These are phyloP conservation scores for Drosophila kanapiae DNA, from an alignment of 1,140 invertebrate genomes.

Conservation along the genomic window DNA sequence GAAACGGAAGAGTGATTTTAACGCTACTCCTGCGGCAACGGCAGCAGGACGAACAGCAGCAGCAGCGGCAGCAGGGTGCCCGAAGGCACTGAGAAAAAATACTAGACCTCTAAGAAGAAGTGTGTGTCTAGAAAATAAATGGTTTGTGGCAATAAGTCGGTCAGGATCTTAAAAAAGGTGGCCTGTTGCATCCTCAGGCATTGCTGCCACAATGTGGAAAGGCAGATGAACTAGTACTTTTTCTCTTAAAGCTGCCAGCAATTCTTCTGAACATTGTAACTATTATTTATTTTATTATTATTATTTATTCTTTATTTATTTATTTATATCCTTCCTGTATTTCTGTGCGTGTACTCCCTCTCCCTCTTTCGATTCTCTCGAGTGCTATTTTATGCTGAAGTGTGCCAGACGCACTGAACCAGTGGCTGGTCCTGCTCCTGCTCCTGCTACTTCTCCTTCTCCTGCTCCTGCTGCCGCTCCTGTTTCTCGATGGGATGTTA, in stretches of 20 bases:
- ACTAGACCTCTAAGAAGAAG: background rate
- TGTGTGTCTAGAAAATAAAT: background rate
- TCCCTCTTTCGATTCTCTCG: slow-evolving; percentile 59
- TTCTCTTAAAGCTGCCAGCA: no score
- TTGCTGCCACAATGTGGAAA: no score
- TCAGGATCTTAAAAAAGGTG: no score
- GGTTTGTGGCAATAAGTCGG: background rate
- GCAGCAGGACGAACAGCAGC: slow-evolving; percentile 24
- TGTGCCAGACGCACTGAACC: slow-evolving; percentile 73
- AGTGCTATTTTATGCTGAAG: slow-evolving; percentile 83
- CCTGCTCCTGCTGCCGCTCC: slow-evolving; percentile 4
- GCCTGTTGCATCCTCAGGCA: no score
- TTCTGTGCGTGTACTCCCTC: background rate
- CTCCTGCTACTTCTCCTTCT: slow-evolving; percentile 1
- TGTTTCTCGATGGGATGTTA: slow-evolving; percentile 14
- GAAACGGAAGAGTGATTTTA: slow-evolving; percentile 80
- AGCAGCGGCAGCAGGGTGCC: slow-evolving; percentile 53
- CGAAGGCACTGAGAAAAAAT: slow-evolving; percentile 16
- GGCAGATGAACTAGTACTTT: no score
- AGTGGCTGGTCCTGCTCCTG: slow-evolving; percentile 15
- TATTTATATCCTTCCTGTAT: no score
- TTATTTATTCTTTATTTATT: no score
- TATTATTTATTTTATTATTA: no score
- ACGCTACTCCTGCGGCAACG: slow-evolving; percentile 54
- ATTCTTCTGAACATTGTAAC: no score